phyloP scores from a whole-genome alignment of 2,888 invertebrate genomes.

The Eupithecia centaureata region DNA sequence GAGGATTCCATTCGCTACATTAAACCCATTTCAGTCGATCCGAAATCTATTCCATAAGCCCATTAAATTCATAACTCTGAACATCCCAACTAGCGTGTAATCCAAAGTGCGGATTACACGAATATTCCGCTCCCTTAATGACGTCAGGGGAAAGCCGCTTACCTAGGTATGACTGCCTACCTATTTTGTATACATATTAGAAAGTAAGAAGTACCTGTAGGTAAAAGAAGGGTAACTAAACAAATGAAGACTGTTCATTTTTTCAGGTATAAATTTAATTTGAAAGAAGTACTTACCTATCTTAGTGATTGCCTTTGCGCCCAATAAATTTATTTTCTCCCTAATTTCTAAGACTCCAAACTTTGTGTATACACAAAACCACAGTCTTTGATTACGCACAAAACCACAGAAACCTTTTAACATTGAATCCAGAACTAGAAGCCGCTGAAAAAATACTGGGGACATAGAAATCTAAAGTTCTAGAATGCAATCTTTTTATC shows the following conservation, averaged over 20 bases:
- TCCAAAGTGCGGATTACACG: neutral
- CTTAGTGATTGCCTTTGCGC: no score
- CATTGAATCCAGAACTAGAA: neutral
- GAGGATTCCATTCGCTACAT: neutral
- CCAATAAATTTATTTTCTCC: no score
- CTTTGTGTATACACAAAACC: neutral
- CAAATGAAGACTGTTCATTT: neutral
- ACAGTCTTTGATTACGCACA: neutral
- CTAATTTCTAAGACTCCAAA: no score
- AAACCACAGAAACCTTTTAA: no score
- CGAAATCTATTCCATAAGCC: slow-evolving; percentile 4
- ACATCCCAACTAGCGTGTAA: neutral
- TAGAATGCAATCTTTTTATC: no score
- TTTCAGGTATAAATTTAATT: no score
- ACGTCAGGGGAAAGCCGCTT: slow-evolving; percentile 26
- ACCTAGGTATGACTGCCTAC: neutral
- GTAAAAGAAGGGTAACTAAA: no score
- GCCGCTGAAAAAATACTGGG: neutral
- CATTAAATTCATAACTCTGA: slow-evolving; percentile 5
- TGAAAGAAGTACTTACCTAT: no score
- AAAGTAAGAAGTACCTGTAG: neutral
- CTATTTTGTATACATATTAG: neutral
- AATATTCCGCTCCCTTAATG: slow-evolving; percentile 17
- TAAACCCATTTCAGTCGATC: neutral
- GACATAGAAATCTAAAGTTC: neutral